These are phyloP conservation scores for Erethizon dorsatum DNA, from an alignment of 2,797 vertebrate species.

Conservation along the genomic window DNA sequence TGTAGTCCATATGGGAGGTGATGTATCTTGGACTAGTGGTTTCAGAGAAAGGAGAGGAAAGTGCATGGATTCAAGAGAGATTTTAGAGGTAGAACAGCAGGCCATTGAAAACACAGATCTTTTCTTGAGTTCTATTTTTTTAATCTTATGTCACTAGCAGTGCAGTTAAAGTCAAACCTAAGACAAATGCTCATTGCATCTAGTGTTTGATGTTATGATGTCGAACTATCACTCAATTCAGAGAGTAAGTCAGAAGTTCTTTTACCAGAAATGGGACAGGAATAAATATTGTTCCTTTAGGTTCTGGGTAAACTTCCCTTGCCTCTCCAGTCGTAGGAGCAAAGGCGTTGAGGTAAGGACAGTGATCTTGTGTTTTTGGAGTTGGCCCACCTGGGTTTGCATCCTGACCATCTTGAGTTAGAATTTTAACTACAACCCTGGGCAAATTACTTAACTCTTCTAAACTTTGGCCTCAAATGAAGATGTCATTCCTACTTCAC, in stretches of 20 bases:
- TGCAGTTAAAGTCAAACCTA: slow-evolving; percentile 26
- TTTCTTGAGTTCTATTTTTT: background rate
- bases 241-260: background rate
- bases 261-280: background rate
- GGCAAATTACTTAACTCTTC: background rate
- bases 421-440: background rate
- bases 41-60: background rate
- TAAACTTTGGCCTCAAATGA: slow-evolving; percentile 25
- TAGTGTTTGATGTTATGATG: background rate
- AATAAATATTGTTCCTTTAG: background rate
- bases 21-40: background rate
- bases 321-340: background rate
- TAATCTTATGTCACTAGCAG: background rate
- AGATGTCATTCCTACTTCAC: background rate
- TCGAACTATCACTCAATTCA: background rate
- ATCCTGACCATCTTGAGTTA: slow-evolving; percentile 13
- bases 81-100: background rate
- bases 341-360: background rate
- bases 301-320: background rate
- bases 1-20: background rate
- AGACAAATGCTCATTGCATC: background rate
- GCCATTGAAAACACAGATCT: background rate
- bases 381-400: background rate
- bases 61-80: background rate
- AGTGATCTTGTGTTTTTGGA: background rate